A percentile compares a stretch with the other conserved stretches of the same genome.
Evolutionary conservation across 2,888 invertebrate species (phyloP).

Genomic region (Acrocera orbiculus): DNA sequence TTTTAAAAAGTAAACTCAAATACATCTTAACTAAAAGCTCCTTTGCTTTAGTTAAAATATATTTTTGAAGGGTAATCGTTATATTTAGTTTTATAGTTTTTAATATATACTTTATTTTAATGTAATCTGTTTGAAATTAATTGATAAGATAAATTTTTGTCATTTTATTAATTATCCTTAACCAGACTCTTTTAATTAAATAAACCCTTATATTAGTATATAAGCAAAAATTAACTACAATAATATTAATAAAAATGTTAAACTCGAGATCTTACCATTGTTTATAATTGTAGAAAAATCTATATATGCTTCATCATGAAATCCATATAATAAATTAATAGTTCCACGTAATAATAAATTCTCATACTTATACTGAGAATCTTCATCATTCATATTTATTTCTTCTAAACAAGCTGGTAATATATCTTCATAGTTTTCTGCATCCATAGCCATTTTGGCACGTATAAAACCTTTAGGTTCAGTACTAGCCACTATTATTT

Average conservation of each 20-base stretch:
- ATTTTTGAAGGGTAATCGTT: too few species aligned
- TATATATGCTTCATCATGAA: conserved; percentile 49
- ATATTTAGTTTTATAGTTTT: too few species aligned
- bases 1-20: too few species aligned
- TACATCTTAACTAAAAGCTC: too few species aligned
- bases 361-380: conserved; percentile 45
- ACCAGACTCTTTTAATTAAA: too few species aligned
- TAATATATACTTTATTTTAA: too few species aligned
- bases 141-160: neutral
- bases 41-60: too few species aligned
- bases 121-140: too few species aligned
- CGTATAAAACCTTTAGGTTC: conserved; percentile 43
- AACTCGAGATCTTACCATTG: conserved; percentile 25
- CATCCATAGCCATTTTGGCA: conserved; percentile 51
- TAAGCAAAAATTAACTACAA: neutral
- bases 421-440: conserved; percentile 57
- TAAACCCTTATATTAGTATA: neutral
- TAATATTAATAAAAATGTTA: neutral
- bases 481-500: conserved; percentile 26
- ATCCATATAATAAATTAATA: conserved; percentile 61
- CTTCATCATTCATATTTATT: conserved; percentile 41
- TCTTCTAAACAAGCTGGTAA: conserved; percentile 66
- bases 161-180: too few species aligned
- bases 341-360: conserved; percentile 69
- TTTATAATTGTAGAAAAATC: conserved; percentile 57